Conservation (phyloP, 2,888 invertebrate genomes). For the Meganola albula region DNA sequence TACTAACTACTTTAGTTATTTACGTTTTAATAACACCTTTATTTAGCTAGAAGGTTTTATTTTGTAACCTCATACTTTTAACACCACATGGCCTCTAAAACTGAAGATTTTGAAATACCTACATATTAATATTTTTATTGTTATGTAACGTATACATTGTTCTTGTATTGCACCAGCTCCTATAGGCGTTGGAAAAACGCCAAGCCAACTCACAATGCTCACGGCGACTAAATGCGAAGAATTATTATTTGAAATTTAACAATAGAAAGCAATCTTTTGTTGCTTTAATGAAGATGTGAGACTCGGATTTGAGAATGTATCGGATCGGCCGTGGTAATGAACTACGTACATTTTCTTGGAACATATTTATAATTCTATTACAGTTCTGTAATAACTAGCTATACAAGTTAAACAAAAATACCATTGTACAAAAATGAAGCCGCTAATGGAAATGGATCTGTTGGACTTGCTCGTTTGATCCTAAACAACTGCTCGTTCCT, state of each 20-base stretch:
- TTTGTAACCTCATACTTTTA: no score
- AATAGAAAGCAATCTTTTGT: conserved; percentile 37
- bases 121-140: background rate
- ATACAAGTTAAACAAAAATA: conserved; percentile 3
- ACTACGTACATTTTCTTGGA: no score
- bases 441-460: conserved; percentile 15
- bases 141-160: conserved; percentile 16
- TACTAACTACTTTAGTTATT: no score
- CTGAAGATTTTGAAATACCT: no score
- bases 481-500: no score
- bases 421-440: conserved; percentile 4
- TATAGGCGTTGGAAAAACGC: conserved; percentile 33
- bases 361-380: no score
- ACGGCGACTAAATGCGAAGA: conserved; percentile 29
- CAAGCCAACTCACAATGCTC: conserved; percentile 29
- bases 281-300: conserved; percentile 29
- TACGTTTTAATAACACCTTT: no score
- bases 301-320: conserved; percentile 11
- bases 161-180: conserved; percentile 26
- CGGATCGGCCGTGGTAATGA: conserved; percentile 33
- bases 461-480: conserved; percentile 14
- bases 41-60: no score
- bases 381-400: no score
- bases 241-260: conserved; percentile 32
- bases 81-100: no score